Conservation (phyloP, 2,113 vertebrate genomes). For the Scomber colias region DNA sequence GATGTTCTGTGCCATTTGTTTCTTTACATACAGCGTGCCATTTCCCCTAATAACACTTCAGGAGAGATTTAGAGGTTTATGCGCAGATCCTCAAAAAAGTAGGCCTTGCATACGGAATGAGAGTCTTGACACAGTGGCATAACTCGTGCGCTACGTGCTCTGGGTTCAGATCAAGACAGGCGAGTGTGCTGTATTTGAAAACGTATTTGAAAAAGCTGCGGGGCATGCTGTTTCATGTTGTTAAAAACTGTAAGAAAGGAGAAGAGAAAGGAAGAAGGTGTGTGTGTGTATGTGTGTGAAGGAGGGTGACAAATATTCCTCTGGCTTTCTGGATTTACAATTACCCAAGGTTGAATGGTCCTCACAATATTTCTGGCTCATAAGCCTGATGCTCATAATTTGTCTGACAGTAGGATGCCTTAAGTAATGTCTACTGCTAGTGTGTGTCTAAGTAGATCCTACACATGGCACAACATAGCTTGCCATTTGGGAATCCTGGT, state of each 20-base stretch:
- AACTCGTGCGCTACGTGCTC: slow-evolving; percentile 71
- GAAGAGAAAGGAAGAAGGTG: slow-evolving; percentile 53
- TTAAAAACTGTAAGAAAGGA: slow-evolving; percentile 63
- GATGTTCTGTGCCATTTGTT: slow-evolving; percentile 76
- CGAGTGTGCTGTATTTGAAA: slow-evolving; percentile 63
- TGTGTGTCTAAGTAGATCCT: slow-evolving; percentile 21
- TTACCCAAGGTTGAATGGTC: slow-evolving; percentile 67
- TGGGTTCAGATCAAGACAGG: slow-evolving; percentile 70
- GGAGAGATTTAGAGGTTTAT: slow-evolving; percentile 74
- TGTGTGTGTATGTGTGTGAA: slow-evolving; percentile 14
- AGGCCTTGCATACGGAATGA: slow-evolving; percentile 68
- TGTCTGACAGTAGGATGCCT: slow-evolving; percentile 60
- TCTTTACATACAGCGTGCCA: slow-evolving; percentile 56
- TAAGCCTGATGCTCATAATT: slow-evolving; percentile 54
- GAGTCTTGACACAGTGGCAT: slow-evolving; percentile 67
- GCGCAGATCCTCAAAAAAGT: slow-evolving; percentile 54
- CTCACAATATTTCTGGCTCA: slow-evolving; percentile 56
- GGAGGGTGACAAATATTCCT: slow-evolving; percentile 58
- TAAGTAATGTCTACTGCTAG: slow-evolving; percentile 42
- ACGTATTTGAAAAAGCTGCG: slow-evolving; percentile 62
- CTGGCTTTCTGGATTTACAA: slow-evolving; percentile 66
- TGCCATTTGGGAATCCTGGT: slow-evolving; percentile 30
- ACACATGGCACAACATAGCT: slow-evolving; percentile 20
- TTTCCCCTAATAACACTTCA: slow-evolving; percentile 73
- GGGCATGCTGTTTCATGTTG: slow-evolving; percentile 73